Evolutionary conservation across 2,888 invertebrate species (phyloP), one percentile per base, ranked within the genome.

Genomic region (Amphiduros pacificus): DNA sequence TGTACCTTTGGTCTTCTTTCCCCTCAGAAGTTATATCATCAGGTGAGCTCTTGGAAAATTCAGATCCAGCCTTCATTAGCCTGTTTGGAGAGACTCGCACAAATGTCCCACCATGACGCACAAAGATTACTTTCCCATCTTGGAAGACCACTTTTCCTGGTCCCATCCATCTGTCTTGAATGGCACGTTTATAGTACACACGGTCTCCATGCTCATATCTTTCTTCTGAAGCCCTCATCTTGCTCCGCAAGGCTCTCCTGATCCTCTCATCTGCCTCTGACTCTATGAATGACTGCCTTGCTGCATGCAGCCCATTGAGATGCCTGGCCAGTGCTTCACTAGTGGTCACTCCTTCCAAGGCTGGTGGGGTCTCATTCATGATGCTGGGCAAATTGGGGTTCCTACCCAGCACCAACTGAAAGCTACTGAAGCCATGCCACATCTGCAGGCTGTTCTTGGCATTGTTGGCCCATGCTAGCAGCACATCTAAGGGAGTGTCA

Each of bases 91-190:
- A 71, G n/a, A 69, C 64, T 31, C 69, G 52, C 1, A 71, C 67
- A 67, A 70, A 71, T 2, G 63, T 60, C 26, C 62, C 65, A 14
- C 71, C 71, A 60, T 60, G 69, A 20, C 66, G 41, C 2, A 71
- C 67, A 64, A 69, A 71, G 0, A 70, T 56, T 2, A 71, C 66
- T 63, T 70, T 71, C 29, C 70, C 70, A 63, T 71, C 68, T 58
- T 70, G 72, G 60, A 73, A 73, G 54, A 67, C 69, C 41, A 66
- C 73, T 63, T 64, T 73, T 63, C 61, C 67, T 67, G 56, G 68
- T 1, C 66, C 63, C 22, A 63, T 56, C 67, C 67, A 70, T 28
- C 56, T 26, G 1, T 68, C 64, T 49, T 59, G 59, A 1, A 65
- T 67, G 26, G 67, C 66, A 28, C 67, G 32, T 48, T 70, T 71